Base-by-base conservation (phyloP, 2,797 vertebrate species). In the Onychomys arenicola region DNA sequence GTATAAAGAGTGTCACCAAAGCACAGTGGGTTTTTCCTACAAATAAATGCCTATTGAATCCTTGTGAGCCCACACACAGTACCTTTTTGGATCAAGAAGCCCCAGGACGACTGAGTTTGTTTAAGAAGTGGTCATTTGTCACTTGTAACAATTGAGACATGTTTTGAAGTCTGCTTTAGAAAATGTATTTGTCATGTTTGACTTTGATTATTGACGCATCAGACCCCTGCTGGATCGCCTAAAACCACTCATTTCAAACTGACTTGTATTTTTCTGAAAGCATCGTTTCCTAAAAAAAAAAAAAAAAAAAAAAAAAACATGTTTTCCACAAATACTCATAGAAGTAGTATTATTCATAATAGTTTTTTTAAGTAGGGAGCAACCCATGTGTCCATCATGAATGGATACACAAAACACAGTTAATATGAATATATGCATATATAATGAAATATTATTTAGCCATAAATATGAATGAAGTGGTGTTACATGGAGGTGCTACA, bases 81-180 rank as follows among this genome's bases (percentile, higher is more conserved):
- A 86, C 14, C 27, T 94, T 27, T 27, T 63, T 34, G 34, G 40
- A 61, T 59, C 12, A 94, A 57, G 83, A 97, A 97, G 95, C 71
- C 82, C 55, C 59, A 12, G 52, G 19, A 55, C 21, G 55, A 78
- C 63, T 67, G 46, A 83, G 65, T n/a, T 37, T 61, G 82, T 63
- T 7, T 93, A 65, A 52, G 69, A 69, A 73, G 55, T 59, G 21
- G 40, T 10, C 27, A 25, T 65, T 83, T 23, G 3, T 59, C 17
- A 13, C 43, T n/a, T 71, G n/a, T n/a, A 78, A 87, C 29, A 46
- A 57, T 57, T 80, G 46, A 80, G 46, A 92, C 43, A 37, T 61
- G 71, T 75, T 84, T 85, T 49, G 29, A 90, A n/a, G 32, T 61
- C 37, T 67, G 10, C 40, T 61, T 87, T 37, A 89, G 81, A 78